Evolutionary conservation across 2,113 vertebrate species (phyloP), one percentile per base, ranked within the genome.

Genomic region (Delphinapterus leucas): DNA sequence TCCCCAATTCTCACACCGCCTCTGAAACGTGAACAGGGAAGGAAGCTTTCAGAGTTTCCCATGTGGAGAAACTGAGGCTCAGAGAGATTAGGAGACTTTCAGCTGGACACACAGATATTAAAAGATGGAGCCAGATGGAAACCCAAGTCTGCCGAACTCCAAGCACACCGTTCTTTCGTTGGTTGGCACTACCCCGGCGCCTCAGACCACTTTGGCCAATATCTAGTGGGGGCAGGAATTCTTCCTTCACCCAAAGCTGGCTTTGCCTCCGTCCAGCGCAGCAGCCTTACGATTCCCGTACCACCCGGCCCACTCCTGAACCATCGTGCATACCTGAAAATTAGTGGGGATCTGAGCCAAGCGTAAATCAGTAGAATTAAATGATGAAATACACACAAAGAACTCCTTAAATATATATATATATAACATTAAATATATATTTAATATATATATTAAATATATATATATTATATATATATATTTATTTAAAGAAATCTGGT

Each of bases 231-330:
- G 10, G 11, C 21, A 31, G 13, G n/a, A 87, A 76, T 65, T 60
- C 41, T 77, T 60, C 55, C 17, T n/a, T 65, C 36, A 3, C 84
- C 26, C n/a, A 21, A 21, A 6, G 3, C 28, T 36, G 12, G 58
- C 41, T 61, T 44, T 38, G 25, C 63, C 80, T 79, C 70, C 41
- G 38, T 79, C 77, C 8, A 58, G 31, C 18, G 36, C 49, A 33
- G 8, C 1, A 3, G 2, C 73, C 26, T 76, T 25, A 36, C 47
- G 38, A 4, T 67, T 36, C 47, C 33, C 1, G 0, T 14, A 31
- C 47, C 38, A 31, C 14, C 25, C 4, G 0, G 10, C 28, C n/a
- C 3, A 36, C 65, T 49, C 63, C 61, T 49, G 21, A 94, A 25
- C 67, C 60, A 23, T 5, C 0, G 1, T 21, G 33, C 58, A 20